Evolutionary conservation across 2,888 invertebrate species (phyloP), one percentile per base, ranked within the genome.

Genomic region (Acleris holmiana): DNA sequence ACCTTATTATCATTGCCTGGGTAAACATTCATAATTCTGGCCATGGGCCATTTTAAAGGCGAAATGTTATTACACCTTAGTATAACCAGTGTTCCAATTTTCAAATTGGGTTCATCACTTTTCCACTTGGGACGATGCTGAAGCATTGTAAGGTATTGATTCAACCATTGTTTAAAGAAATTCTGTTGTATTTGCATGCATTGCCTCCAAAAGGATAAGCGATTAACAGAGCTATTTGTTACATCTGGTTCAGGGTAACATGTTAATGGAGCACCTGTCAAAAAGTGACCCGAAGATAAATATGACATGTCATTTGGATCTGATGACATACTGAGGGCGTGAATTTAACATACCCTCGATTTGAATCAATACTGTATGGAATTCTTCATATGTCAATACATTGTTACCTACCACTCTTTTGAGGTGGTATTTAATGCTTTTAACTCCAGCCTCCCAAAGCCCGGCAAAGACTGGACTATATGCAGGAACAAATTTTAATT

Each of bases 241-340:
- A 58, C 19, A 29, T 63, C 57, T 15, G n/a, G 23, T 17, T 80
- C 72, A 19, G 40, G 53, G 18, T 29, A 53, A 47, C 35, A 18
- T 17, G 35, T 53, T 47, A 66, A 41, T 2, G 64, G 41, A 0
- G 47, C 54, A 18, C 58, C 64, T 8, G 58, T 59, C 8, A 64
- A 29, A 47, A 64, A 64, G 25, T 64, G 64, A n/a, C 47, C 58
- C 2, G 64, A 54, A 15, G 54, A 59, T n/a, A 64, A 21, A 21
- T 40, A 59, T 7, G 58, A 21, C 49, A 50, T 50, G 4, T 50
- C 50, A 25, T 50, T 41, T 3, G 49, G 23, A 10, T 59, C 59
- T 18, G 59, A 25, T 59, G 59, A 41, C 41, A 59, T 40, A 15
- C 13, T 41, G 41, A 5, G 59, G 50, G 29, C 29, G 29, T 8